These are phyloP conservation scores for Coregonus sp. DNA, from an alignment of 2,797 vertebrate genomes.

Conservation along the genomic window DNA sequence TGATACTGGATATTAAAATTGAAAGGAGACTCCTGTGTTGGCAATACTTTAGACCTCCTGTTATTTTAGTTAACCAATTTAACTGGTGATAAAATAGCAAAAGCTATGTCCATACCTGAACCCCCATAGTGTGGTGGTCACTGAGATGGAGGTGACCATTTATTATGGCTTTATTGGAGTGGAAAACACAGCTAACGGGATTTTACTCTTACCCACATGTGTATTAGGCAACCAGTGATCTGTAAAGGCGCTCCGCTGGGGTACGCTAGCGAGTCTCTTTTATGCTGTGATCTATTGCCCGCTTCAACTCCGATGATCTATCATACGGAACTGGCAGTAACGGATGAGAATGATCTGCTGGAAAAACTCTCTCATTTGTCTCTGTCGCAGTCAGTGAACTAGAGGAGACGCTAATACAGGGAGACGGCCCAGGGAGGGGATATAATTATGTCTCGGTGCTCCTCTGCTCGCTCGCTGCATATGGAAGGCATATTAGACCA, in stretches of 20 bases:
- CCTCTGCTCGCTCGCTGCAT: slow-evolving; percentile 74
- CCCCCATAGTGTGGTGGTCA: slow-evolving; percentile 37
- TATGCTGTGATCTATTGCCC: slow-evolving; percentile 82
- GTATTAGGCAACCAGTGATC: slow-evolving; percentile 81
- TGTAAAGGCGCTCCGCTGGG: slow-evolving; percentile 76
- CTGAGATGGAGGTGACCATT: slow-evolving; percentile 61
- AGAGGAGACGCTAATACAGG: slow-evolving; percentile 83
- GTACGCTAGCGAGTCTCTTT: slow-evolving; percentile 78
- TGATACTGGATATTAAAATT: background rate
- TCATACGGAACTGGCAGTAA: slow-evolving; percentile 85
- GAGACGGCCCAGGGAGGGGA: slow-evolving; percentile 82
- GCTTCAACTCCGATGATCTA: slow-evolving; percentile 77
- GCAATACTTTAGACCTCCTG: background rate
- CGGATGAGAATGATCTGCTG: slow-evolving; percentile 84
- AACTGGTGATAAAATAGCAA: background rate
- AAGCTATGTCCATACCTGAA: slow-evolving; percentile 21
- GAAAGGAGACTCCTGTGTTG: background rate
- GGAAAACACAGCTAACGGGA: slow-evolving; percentile 62
- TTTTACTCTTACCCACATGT: slow-evolving; percentile 78
- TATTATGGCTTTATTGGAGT: slow-evolving; percentile 73
- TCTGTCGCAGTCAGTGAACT: slow-evolving; percentile 84
- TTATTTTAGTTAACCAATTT: too few species aligned
- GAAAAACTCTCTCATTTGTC: slow-evolving; percentile 88
- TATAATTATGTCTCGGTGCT: slow-evolving; percentile 84
- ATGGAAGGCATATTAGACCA: slow-evolving; percentile 78